A percentile compares a stretch with the other conserved stretches of the same genome.
Evolutionary conservation across 2,113 vertebrate species (phyloP).

Genomic region (Nothocercus julius): DNA sequence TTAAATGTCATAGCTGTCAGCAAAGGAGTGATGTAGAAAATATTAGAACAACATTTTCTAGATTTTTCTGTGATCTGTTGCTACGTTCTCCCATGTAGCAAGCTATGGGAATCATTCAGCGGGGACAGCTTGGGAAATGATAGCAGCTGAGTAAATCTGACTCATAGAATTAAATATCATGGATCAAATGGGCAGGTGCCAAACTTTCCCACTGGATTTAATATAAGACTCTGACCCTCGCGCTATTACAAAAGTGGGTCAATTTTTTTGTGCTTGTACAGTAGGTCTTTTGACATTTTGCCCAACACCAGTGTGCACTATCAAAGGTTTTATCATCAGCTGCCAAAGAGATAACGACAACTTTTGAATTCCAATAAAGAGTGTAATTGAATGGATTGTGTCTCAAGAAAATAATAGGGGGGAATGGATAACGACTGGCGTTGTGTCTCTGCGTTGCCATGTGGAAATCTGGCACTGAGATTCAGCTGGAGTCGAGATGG

Average conservation of each 20-base stretch:
- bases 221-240: slow-evolving; percentile 68
- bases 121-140: slow-evolving; percentile 50
- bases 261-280: slow-evolving; percentile 55
- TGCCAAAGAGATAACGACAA: slow-evolving; percentile 67
- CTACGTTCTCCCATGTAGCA: slow-evolving; percentile 14
- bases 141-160: slow-evolving; percentile 65
- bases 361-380: slow-evolving; percentile 67
- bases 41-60: slow-evolving; percentile 61
- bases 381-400: background rate
- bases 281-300: slow-evolving; percentile 69
- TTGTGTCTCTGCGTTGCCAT: background rate
- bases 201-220: slow-evolving; percentile 66
- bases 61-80: slow-evolving; percentile 64
- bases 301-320: slow-evolving; percentile 34
- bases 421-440: background rate
- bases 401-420: slow-evolving; percentile 30
- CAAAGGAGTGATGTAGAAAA: slow-evolving; percentile 56
- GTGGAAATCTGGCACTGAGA: background rate
- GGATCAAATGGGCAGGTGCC: slow-evolving; percentile 66
- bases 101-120: slow-evolving; percentile 58
- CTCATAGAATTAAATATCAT: slow-evolving; percentile 67
- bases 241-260: slow-evolving; percentile 71
- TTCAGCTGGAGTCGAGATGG: background rate
- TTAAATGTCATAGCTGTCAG: slow-evolving; percentile 69
- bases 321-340: slow-evolving; percentile 58